These are phyloP conservation scores for Drosophila sproati DNA, from an alignment of 1,140 invertebrate genomes.

Conservation along the genomic window DNA sequence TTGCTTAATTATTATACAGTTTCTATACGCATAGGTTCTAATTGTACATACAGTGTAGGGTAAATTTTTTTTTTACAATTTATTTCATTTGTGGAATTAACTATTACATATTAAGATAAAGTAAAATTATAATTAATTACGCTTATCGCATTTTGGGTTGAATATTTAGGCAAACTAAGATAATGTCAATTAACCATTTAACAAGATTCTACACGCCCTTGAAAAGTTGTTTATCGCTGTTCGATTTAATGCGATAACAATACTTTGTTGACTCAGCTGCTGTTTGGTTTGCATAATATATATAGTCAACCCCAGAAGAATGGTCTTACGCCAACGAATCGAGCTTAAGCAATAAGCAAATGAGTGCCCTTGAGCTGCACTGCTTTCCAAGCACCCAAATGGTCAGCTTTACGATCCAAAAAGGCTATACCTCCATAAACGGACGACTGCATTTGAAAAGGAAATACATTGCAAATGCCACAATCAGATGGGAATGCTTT, in stretches of 20 bases:
- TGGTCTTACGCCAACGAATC: slow-evolving; percentile 56
- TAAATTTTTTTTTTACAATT: too few relatives aligned
- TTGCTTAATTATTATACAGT: too few relatives aligned
- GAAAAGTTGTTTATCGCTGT: not conserved
- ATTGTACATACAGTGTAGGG: too few relatives aligned
- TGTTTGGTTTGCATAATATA: slow-evolving; percentile 1
- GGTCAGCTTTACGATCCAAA: slow-evolving; percentile 32
- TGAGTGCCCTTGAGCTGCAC: slow-evolving; percentile 56
- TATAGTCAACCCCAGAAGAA: not conserved
- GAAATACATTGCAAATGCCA: slow-evolving; percentile 32
- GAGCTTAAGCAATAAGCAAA: slow-evolving; percentile 55
- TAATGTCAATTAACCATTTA: not conserved
- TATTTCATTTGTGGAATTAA: too few relatives aligned
- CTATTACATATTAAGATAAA: too few relatives aligned
- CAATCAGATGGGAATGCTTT: not conserved
- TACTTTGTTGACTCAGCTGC: slow-evolving; percentile 43
- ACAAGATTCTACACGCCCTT: too few relatives aligned
- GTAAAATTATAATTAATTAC: too few relatives aligned
- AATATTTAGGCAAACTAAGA: too few relatives aligned
- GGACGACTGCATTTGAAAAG: slow-evolving; percentile 67
- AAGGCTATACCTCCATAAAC: slow-evolving; percentile 34
- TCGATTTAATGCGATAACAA: slow-evolving; percentile 1
- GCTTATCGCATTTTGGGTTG: too few relatives aligned
- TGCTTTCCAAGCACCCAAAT: slow-evolving; percentile 27
- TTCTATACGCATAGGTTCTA: too few relatives aligned